Percentiles rank a stretch among this genome's conserved stretches.
phyloP scores from a whole-genome alignment of 2,113 vertebrate species.

The Otus sunia region DNA sequence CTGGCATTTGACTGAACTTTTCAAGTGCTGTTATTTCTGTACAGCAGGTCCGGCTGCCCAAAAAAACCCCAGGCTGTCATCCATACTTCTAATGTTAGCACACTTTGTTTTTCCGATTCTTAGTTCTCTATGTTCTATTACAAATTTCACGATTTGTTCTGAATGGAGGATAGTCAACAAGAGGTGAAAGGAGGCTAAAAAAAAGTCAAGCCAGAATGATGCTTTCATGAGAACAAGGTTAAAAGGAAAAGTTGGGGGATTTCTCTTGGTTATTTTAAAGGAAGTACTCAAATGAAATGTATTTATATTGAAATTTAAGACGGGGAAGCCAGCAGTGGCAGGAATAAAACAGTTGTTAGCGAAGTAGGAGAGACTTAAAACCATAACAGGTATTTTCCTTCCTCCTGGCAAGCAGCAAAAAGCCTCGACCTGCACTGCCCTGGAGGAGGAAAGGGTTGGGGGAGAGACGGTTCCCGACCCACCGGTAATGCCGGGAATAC shows the following conservation, averaged over 20 bases:
- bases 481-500: rapidly evolving
- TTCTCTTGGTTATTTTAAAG: background rate
- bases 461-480: background rate
- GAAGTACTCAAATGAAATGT: background rate
- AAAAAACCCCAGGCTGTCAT: background rate
- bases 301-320: background rate
- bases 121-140: background rate
- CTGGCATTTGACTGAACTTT: background rate
- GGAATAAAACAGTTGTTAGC: background rate
- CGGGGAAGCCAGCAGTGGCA: background rate
- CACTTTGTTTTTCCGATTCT: background rate
- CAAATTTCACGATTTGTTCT: background rate
- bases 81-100: background rate
- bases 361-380: background rate
- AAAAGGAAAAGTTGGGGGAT: background rate
- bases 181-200: background rate
- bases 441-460: too few species aligned
- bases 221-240: background rate
- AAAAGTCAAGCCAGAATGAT: background rate
- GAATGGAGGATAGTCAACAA: background rate
- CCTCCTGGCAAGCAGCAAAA: background rate
- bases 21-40: background rate
- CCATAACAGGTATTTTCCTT: background rate
- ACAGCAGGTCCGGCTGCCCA: background rate
- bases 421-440: rapidly evolving